phyloP scores from a whole-genome alignment of 2,113 vertebrate genomes.

The Anarrhichthys ocellatus region DNA sequence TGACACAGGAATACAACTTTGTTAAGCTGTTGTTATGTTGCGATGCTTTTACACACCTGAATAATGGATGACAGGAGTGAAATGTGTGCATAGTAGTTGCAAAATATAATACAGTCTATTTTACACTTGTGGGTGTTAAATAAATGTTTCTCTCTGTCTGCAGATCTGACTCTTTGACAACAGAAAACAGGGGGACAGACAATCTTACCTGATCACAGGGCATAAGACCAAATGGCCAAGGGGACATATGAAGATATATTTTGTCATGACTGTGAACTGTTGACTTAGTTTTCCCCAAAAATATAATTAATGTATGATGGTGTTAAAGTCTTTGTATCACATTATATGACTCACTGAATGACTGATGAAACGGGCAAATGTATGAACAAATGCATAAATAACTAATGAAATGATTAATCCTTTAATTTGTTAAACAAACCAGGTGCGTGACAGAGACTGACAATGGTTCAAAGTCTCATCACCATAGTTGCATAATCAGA shows the following conservation, averaged over 20 bases:
- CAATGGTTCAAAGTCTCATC: slow-evolving; percentile 57
- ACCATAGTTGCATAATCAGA: slow-evolving; percentile 60
- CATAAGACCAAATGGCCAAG: background rate
- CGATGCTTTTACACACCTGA: slow-evolving; percentile 2
- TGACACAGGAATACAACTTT: background rate
- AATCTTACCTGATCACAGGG: background rate
- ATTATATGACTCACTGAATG: slow-evolving; percentile 71
- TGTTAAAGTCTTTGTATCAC: slow-evolving; percentile 56
- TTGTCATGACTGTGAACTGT: slow-evolving; percentile 13
- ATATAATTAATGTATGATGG: slow-evolving; percentile 52
- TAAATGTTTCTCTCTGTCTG: slow-evolving; percentile 17
- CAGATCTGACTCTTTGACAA: slow-evolving; percentile 14
- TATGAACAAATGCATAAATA: slow-evolving; percentile 73
- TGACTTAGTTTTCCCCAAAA: slow-evolving; percentile 28
- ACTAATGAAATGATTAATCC: slow-evolving; percentile 71
- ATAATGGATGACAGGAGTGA: slow-evolving; percentile 28
- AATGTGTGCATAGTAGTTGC: slow-evolving; percentile 4
- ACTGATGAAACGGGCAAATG: slow-evolving; percentile 66
- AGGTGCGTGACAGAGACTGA: slow-evolving; percentile 45
- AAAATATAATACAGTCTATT: slow-evolving; percentile 17
- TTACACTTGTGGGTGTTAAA: slow-evolving; percentile 19
- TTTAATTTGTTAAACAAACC: slow-evolving; percentile 71
- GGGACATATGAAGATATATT: slow-evolving; percentile 9
- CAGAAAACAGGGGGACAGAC: background rate
- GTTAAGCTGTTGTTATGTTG: background rate